Evolutionary conservation across 2,113 vertebrate genomes (phyloP).

Genomic region (Sprattus sprattus): DNA sequence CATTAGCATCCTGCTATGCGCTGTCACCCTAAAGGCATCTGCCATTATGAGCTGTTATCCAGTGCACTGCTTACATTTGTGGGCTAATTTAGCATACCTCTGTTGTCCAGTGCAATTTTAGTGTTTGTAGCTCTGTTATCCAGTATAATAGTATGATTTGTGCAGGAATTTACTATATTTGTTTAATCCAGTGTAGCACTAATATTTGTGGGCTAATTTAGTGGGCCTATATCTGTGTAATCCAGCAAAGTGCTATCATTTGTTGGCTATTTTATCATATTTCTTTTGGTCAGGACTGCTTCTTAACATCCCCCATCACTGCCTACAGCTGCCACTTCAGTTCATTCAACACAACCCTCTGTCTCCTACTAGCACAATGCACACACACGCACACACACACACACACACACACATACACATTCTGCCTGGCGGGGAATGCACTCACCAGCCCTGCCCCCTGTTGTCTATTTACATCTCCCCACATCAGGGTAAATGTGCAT

Average conservation of each 20-base stretch:
- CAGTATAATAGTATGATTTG: background rate
- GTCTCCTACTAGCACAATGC: background rate
- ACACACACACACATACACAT: background rate
- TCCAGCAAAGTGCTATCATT: background rate
- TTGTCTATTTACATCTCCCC: background rate
- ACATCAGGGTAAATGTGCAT: background rate
- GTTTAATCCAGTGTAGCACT: background rate
- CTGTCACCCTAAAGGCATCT: background rate
- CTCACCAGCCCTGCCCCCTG: background rate
- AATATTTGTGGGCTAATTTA: background rate
- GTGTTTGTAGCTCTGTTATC: background rate
- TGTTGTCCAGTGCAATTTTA: background rate
- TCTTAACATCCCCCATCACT: background rate
- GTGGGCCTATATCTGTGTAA: background rate
- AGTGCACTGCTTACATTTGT: background rate
- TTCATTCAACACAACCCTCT: background rate
- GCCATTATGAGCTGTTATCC: background rate
- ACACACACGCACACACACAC: background rate
- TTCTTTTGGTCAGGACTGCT: background rate
- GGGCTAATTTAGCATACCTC: background rate
- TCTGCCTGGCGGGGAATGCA: background rate
- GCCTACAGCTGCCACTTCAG: background rate
- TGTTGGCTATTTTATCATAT: background rate
- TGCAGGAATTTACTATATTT: background rate
- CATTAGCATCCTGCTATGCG: slow-evolving; percentile 1